Conservation (phyloP, 2,888 invertebrate genomes). For the Rhamnusium bicolor region DNA sequence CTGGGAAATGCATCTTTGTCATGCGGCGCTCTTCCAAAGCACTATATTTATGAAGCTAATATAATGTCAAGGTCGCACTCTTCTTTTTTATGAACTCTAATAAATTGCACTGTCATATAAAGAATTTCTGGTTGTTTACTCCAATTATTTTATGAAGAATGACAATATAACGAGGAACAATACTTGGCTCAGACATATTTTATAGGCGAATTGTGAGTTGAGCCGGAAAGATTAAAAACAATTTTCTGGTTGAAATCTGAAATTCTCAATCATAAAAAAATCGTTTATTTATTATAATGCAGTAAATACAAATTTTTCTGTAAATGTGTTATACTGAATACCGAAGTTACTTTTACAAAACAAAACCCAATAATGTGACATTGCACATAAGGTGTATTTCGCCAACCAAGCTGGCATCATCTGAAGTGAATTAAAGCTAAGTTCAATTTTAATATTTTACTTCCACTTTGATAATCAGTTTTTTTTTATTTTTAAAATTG, state of each 20-base stretch:
- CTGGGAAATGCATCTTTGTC: slow-evolving; percentile 30
- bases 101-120: slow-evolving; percentile 28
- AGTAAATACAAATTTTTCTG: too few relatives aligned
- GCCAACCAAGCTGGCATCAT: too few relatives aligned
- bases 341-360: too few relatives aligned
- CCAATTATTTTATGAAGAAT: slow-evolving; percentile 21
- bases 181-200: not conserved
- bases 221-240: not conserved
- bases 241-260: not conserved
- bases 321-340: too few relatives aligned
- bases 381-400: too few relatives aligned
- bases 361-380: too few relatives aligned
- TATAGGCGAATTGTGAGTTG: not conserved
- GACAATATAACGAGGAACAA: slow-evolving; percentile 6
- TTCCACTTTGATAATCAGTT: too few relatives aligned
- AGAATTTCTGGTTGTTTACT: slow-evolving; percentile 27
- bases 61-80: slow-evolving; percentile 39
- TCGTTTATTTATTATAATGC: too few relatives aligned
- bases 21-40: slow-evolving; percentile 2
- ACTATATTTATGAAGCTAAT: slow-evolving; percentile 28
- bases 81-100: slow-evolving; percentile 36
- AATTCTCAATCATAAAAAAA: too few relatives aligned
- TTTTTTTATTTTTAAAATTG: too few relatives aligned
- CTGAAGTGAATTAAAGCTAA: too few relatives aligned
- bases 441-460: too few relatives aligned